These are phyloP conservation scores for Rhinolophus ferrumequinum DNA, from an alignment of 2,113 vertebrate genomes.

Conservation along the genomic window DNA sequence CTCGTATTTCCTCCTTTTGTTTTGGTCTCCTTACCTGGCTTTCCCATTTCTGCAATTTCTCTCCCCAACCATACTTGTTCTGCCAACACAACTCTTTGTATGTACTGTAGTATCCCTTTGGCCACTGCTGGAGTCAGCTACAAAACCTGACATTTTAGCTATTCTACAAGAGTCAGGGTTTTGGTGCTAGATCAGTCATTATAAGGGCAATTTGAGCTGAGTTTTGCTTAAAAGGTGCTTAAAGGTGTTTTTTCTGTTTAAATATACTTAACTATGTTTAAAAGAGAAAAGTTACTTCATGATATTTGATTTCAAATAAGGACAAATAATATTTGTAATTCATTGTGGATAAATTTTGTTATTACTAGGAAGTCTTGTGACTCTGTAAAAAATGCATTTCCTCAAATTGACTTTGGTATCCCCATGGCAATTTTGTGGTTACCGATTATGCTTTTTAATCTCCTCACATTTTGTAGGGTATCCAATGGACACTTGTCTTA, in stretches of 20 bases:
- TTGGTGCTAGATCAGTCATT: background rate
- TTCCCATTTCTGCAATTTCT: background rate
- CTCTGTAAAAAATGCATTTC: background rate
- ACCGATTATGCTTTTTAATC: no score
- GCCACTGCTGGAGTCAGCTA: background rate
- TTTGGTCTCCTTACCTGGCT: background rate
- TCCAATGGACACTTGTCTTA: no score
- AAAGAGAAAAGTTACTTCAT: background rate
- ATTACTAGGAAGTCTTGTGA: background rate
- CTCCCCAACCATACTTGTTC: background rate
- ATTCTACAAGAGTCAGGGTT: background rate
- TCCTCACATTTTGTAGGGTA: no score
- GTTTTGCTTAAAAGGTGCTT: background rate
- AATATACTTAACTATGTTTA: background rate
- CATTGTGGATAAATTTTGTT: background rate
- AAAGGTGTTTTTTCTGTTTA: background rate
- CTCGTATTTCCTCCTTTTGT: background rate
- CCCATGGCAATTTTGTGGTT: no score
- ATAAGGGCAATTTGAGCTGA: background rate
- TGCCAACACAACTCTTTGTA: background rate
- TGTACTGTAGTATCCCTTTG: background rate
- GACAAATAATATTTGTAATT: background rate
- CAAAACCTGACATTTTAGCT: background rate
- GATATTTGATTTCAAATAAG: background rate
- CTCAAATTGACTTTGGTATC: no score